A percentile compares a stretch with the other conserved stretches of the same genome.
Conservation (phyloP, 2,888 invertebrate species). For the Pristionchus entomophagus region DNA sequence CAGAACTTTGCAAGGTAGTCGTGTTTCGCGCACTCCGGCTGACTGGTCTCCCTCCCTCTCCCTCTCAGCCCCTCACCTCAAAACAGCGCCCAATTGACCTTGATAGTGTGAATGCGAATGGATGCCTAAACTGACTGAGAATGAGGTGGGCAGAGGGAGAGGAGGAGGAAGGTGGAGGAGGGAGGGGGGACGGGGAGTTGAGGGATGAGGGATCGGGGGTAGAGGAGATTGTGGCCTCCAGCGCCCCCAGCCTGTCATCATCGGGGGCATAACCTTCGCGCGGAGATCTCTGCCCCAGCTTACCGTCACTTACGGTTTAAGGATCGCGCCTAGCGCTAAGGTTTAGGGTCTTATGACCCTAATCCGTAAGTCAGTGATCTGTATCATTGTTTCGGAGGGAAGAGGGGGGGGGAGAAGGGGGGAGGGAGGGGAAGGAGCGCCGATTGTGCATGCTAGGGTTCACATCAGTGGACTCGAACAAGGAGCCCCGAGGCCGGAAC, state of each 20-base stretch:
- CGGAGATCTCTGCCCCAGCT: neutral
- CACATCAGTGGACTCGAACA: slow-evolving; percentile 29
- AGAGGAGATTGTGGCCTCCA: slow-evolving; percentile 29
- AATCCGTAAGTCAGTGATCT: slow-evolving; percentile 18
- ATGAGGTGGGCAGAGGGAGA: neutral
- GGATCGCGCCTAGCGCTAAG: neutral
- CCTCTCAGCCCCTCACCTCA: neutral
- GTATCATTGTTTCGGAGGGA: slow-evolving; percentile 8
- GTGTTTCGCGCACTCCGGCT: neutral
- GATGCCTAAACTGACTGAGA: slow-evolving; percentile 40
- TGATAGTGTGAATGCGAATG: slow-evolving; percentile 24
- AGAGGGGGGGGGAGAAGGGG: neutral
- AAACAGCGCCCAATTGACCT: slow-evolving; percentile 39
- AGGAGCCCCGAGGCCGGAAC: slow-evolving; percentile 25
- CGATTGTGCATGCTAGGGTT: neutral
- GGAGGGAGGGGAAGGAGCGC: neutral
- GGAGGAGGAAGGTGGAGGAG: neutral
- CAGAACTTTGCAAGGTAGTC: neutral
- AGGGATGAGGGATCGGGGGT: no score
- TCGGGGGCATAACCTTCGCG: slow-evolving; percentile 6
- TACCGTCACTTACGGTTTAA: neutral
- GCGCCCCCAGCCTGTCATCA: slow-evolving; percentile 28
- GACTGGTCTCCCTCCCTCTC: neutral
- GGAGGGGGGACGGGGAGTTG: neutral
- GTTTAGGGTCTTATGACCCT: neutral